A percentile compares a stretch with the other conserved stretches of the same genome.
These are phyloP conservation scores for Clarias fuscus DNA, from an alignment of 2,797 vertebrate genomes.

Conservation along the genomic window DNA sequence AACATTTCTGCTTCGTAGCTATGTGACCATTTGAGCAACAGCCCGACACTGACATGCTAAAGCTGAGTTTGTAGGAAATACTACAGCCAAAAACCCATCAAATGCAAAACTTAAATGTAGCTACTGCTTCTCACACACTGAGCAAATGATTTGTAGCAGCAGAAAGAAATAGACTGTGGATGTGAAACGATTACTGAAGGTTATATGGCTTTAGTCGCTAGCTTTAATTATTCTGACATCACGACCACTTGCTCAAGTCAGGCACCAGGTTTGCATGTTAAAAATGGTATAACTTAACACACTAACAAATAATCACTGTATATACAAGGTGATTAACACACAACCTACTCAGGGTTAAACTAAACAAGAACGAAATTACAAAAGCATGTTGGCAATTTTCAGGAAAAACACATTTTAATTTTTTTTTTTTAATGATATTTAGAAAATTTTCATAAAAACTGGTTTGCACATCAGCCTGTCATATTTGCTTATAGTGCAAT, in stretches of 20 bases:
- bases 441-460: neutral
- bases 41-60: neutral
- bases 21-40: slow-evolving; percentile 7
- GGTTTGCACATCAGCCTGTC: neutral
- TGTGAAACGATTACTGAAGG: neutral
- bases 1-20: neutral
- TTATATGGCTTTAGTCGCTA: neutral
- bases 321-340: neutral
- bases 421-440: neutral
- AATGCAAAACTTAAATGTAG: neutral
- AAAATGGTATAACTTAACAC: neutral
- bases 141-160: neutral
- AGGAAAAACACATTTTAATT: neutral
- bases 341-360: neutral
- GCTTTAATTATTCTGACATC: neutral
- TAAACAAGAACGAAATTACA: neutral
- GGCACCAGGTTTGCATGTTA: neutral
- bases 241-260: neutral
- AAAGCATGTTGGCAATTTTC: neutral
- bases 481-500: neutral
- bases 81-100: slow-evolving; percentile 5
- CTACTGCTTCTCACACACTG: neutral
- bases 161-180: neutral
- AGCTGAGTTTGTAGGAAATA: neutral
- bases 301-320: neutral